phyloP scores from a whole-genome alignment of 2,888 invertebrate species.

The Drosophila bunnanda region DNA sequence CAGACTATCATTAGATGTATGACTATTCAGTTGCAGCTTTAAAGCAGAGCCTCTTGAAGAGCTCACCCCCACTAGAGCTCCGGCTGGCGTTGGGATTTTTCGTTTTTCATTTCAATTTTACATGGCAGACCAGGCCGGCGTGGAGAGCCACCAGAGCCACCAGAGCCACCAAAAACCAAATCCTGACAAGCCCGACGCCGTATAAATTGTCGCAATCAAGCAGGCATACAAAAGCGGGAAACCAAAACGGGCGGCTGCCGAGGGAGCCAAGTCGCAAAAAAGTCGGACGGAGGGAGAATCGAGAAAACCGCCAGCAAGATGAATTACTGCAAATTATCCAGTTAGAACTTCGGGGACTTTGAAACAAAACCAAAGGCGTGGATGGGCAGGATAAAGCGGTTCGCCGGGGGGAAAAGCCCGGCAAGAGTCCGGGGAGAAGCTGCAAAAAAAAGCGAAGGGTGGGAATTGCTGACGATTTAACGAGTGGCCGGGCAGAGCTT shows the following conservation, averaged over 20 bases:
- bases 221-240: conserved; percentile 51
- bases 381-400: conserved; percentile 20
- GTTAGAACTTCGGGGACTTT: conserved; percentile 70
- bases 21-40: conserved; percentile 63
- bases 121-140: conserved; percentile 23
- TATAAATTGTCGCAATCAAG: conserved; percentile 80
- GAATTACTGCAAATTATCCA: conserved; percentile 80
- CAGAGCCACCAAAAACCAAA: conserved; percentile 55
- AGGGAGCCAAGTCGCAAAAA: conserved; percentile 15
- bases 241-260: conserved; percentile 9
- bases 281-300: conserved; percentile 16
- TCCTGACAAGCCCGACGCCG: conserved; percentile 58
- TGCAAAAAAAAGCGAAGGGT: not conserved
- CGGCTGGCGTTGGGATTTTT: conserved; percentile 8
- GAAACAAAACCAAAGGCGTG: conserved; percentile 45
- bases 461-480: conserved; percentile 48
- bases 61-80: conserved; percentile 6
- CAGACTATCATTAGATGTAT: conserved; percentile 69
- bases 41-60: conserved; percentile 44
- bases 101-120: conserved; percentile 45
- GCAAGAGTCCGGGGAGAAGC: not conserved
- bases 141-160: not conserved
- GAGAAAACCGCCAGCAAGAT: conserved; percentile 70
- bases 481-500: conserved; percentile 37
- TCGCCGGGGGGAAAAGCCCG: conserved; percentile 7